A percentile compares a stretch with the other conserved stretches of the same genome.
phyloP scores from a whole-genome alignment of 2,113 vertebrate genomes.

The Neomonachus schauinslandi region DNA sequence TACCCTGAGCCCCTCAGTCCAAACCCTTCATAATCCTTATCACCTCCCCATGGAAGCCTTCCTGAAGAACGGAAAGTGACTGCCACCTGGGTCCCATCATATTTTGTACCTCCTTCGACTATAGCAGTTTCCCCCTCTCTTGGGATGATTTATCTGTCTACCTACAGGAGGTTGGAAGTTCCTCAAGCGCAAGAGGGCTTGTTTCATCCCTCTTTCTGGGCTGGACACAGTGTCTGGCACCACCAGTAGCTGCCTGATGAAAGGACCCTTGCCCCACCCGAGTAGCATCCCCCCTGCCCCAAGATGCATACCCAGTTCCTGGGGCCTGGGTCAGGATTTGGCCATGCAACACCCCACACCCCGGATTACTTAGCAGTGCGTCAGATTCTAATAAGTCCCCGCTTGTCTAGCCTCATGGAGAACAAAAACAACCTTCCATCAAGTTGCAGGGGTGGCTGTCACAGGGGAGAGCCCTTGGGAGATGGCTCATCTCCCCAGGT shows the following conservation, averaged over 20 bases:
- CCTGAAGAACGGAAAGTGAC: too few species aligned
- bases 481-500: not conserved
- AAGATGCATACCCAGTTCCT: too few species aligned
- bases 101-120: not conserved
- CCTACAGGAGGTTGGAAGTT: not conserved
- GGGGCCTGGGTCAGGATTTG: not conserved
- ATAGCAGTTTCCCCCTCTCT: not conserved
- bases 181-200: not conserved
- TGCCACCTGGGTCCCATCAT: rapidly evolving
- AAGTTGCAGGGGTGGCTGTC: too few species aligned
- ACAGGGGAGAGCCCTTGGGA: too few species aligned
- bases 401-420: not conserved
- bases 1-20: not conserved
- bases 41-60: not conserved
- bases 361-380: not conserved
- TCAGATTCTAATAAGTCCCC: not conserved
- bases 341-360: too few species aligned
- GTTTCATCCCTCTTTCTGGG: not conserved
- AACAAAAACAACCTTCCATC: not conserved
- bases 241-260: not conserved
- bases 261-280: not conserved
- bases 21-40: not conserved
- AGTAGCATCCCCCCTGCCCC: too few species aligned
- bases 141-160: not conserved
- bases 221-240: not conserved